phyloP scores from a whole-genome alignment of 2,888 invertebrate genomes.

The Smittia aterrima region DNA sequence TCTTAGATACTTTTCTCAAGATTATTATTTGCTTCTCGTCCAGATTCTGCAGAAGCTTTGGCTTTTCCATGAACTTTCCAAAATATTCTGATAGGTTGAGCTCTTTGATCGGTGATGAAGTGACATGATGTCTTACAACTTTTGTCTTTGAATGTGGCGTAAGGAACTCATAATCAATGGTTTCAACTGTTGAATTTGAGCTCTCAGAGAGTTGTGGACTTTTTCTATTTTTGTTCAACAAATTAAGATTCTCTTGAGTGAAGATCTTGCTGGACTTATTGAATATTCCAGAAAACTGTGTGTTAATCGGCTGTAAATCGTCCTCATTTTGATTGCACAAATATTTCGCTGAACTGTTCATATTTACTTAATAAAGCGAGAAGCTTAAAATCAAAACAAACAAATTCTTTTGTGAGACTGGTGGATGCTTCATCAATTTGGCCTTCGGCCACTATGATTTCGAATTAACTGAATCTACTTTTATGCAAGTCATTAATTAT shows the following conservation, averaged over 20 bases:
- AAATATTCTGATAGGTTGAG: constrained; percentile 26
- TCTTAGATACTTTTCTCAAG: neutral
- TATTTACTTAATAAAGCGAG: neutral
- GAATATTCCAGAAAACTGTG: constrained; percentile 16
- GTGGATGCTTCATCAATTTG: too few species aligned
- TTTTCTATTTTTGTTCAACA: neutral
- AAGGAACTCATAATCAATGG: constrained; percentile 1
- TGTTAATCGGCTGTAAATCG: neutral
- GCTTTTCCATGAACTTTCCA: neutral
- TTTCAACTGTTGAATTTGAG: neutral
- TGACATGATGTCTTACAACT: neutral
- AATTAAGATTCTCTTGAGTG: neutral
- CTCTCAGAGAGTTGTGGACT: constrained; percentile 5
- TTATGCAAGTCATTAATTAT: too few species aligned
- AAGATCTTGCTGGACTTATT: neutral
- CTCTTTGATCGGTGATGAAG: constrained; percentile 7
- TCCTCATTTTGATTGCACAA: constrained; percentile 12
- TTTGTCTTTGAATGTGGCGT: neutral
- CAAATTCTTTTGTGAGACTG: too few species aligned
- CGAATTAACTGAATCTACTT: too few species aligned
- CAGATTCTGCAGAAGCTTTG: constrained; percentile 7
- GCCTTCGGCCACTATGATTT: too few species aligned
- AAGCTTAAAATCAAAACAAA: neutral
- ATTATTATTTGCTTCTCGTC: neutral
- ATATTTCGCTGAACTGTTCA: neutral